Base-by-base conservation (phyloP, 2,797 vertebrate genomes). In the Chromobotia macracanthus region DNA sequence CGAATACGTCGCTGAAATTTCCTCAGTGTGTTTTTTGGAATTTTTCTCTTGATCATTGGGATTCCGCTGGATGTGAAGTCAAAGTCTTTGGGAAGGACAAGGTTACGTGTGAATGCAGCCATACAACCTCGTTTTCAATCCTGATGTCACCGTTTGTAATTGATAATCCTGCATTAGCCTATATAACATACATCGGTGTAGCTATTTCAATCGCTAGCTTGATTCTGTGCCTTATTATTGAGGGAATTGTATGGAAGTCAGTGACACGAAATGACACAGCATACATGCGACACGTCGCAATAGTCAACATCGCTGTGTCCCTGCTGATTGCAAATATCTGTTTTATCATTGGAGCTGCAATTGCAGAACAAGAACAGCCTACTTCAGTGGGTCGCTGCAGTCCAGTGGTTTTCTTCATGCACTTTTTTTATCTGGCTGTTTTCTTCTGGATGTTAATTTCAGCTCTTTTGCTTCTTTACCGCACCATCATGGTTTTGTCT, bases 361-460 rank as follows among this genome's bases (percentile, higher is more conserved):
- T 95, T 77, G 83, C 75, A 0, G 79, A 90, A 0, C 18, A 48
- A 41, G 46, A 75, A 0, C 73, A 87, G 0, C 1, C 15, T 0
- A 86, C 88, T 72, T 89, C 84, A 0, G 76, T 84, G 18, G 80
- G 58, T 0, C 7, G 91, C 60, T 99, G 97, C 61, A 88, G 87
- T 44, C 75, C 94, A 0, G 89, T 92, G 44, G 95, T 96, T 0
- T 98, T 97, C 87, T 98, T 97, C 53, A 93, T 95, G 72, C 97
- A 99, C 75, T 92, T 96, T 50, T 97, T 97, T 88, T 99, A 98
- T 83, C 92, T 99, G 18, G 93, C 95, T 0, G 88, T 95, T 63
- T 98, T 98, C 80, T 98, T 98, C 88, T 99, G 97, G 97, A 98
- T 98, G 96, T 85, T 99, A 8, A 89, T 94, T 0, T 93, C 95